Evolutionary conservation across 1,140 invertebrate genomes (phyloP).

Genomic region (Xylocopa sonorina): DNA sequence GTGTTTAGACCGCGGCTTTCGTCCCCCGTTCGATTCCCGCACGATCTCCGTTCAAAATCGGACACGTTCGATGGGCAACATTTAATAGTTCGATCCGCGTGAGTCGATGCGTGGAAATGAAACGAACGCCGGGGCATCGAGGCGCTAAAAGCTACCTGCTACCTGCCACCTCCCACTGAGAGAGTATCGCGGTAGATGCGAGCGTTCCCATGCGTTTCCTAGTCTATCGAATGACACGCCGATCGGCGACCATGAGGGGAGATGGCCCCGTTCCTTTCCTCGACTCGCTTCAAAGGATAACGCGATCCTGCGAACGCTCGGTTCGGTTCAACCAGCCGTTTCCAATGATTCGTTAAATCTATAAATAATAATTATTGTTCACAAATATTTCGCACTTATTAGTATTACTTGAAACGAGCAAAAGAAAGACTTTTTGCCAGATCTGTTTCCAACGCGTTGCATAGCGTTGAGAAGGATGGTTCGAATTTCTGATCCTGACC

Average conservation of each 20-base stretch:
- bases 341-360: background rate
- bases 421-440: background rate
- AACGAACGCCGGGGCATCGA: conserved; percentile 73
- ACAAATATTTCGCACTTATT: background rate
- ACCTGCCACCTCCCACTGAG: conserved; percentile 79
- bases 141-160: conserved; percentile 78
- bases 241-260: conserved; percentile 33
- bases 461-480: too few relatives aligned
- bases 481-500: conserved; percentile 15
- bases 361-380: background rate
- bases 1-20: background rate
- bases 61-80: conserved; percentile 31
- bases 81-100: conserved; percentile 63
- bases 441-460: background rate
- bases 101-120: conserved; percentile 74
- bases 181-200: conserved; percentile 35
- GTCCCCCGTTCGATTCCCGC: background rate
- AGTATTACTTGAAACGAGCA: background rate
- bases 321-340: background rate
- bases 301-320: conserved; percentile 8
- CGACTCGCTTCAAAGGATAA: conserved; percentile 14
- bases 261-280: conserved; percentile 7
- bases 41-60: background rate
- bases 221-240: conserved; percentile 2
- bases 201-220: conserved; percentile 38